Evolutionary conservation across 2,888 invertebrate genomes (phyloP).

Genomic region (Parasteatoda lunata): DNA sequence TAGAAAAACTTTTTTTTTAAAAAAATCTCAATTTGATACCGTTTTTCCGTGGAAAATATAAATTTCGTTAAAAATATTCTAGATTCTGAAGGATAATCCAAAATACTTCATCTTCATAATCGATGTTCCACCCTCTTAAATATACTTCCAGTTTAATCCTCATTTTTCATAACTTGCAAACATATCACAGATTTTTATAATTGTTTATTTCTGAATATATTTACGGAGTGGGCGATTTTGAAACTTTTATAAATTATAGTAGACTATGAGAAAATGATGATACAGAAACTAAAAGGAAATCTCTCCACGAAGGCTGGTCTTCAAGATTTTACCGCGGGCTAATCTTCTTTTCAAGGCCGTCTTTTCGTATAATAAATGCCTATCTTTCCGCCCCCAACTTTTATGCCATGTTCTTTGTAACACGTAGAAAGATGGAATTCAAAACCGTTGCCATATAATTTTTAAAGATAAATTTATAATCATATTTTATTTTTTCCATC

Average conservation of each 20-base stretch:
- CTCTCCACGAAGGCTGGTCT: conserved; percentile 19
- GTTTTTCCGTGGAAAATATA: no score
- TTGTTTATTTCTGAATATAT: neutral
- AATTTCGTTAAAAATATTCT: no score
- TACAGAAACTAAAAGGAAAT: conserved; percentile 1
- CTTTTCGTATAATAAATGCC: conserved; percentile 51
- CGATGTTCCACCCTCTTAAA: no score
- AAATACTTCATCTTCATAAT: no score
- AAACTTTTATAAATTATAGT: conserved; percentile 26
- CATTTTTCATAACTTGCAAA: no score
- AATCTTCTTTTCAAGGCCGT: conserved; percentile 55
- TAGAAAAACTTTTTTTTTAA: no score
- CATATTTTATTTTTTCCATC: conserved; percentile 18
- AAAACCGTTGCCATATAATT: conserved; percentile 51
- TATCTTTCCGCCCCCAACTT: conserved; percentile 58
- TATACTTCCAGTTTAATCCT: no score
- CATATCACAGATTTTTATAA: no score
- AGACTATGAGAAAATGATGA: conserved; percentile 4
- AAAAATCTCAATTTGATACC: no score
- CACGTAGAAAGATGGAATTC: conserved; percentile 41
- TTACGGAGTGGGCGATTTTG: conserved; percentile 30
- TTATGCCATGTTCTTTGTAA: conserved; percentile 39
- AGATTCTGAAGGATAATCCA: no score
- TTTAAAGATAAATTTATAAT: conserved; percentile 51
- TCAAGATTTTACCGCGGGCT: conserved; percentile 26